Evolutionary conservation across 2,888 invertebrate genomes (phyloP).

Genomic region (Eulithis prunata): DNA sequence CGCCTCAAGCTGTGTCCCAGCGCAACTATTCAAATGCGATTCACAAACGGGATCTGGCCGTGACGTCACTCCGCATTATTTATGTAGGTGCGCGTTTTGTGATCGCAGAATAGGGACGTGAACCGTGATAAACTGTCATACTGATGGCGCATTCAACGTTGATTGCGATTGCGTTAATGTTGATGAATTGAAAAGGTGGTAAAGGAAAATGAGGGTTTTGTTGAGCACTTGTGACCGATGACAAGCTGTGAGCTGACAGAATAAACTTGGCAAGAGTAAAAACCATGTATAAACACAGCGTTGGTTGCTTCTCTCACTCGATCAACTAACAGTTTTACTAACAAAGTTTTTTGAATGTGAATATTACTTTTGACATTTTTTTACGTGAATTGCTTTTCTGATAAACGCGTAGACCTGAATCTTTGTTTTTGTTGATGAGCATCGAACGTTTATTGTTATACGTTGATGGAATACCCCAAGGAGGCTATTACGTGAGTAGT

Average conservation of each 20-base stretch:
- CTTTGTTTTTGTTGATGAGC: too few species aligned
- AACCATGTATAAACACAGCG: background rate
- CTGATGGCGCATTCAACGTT: conserved; percentile 32
- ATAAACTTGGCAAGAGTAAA: conserved; percentile 3
- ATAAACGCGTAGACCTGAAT: too few species aligned
- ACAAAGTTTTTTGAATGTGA: too few species aligned
- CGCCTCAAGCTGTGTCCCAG: conserved; percentile 16
- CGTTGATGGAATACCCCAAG: too few species aligned
- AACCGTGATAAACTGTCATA: conserved; percentile 43
- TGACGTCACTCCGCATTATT: conserved; percentile 79
- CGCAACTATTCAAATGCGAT: conserved; percentile 44
- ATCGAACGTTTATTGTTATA: too few species aligned
- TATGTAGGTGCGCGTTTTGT: conserved; percentile 58
- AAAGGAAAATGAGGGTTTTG: conserved; percentile 24
- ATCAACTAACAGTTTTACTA: too few species aligned
- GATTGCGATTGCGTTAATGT: conserved; percentile 31
- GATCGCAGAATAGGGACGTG: conserved; percentile 48
- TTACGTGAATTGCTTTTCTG: background rate
- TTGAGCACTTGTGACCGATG: conserved; percentile 7
- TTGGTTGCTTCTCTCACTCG: too few species aligned
- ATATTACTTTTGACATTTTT: background rate
- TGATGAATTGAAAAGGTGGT: conserved; percentile 27
- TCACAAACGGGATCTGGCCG: conserved; percentile 65
- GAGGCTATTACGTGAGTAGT: too few species aligned
- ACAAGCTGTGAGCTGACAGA: background rate